Base-by-base conservation (phyloP, 2,797 vertebrate genomes). In the Anableps anableps region DNA sequence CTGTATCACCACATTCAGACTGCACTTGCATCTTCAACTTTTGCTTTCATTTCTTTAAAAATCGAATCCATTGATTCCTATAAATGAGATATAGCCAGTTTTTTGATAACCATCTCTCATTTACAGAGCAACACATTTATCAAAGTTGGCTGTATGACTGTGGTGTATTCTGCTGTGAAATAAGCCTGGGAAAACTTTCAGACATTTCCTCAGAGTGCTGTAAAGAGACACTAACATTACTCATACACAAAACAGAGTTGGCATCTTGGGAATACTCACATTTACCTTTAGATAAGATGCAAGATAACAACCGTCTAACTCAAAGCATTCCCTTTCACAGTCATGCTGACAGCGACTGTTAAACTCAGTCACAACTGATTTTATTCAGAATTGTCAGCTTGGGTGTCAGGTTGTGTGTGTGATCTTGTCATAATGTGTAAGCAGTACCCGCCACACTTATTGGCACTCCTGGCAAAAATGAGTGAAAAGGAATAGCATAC, bases 1-100 rank as follows among this genome's bases (percentile, higher is more conserved):
- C 90, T 70, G 58, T 83, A 68, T 81, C 50, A n/a, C 62, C 79
- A 72, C 72, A 45, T 78, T 88, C 89, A 83, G 81, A 85, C 82
- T 76, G 80, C 83, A 16, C 48, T 75, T 19, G 29, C 19, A 62
- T 78, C 79, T 81, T 76, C 84, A 83, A 64, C 83, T 60, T 31
- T 68, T 74, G 34, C 23, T 60, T 76, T 71, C 43, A 80, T 80
- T 26, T 60, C 41, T 76, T 23, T 50, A 43, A 60, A 34, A 21
- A 66, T 38, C 64, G 0, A 38, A 71, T 17, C 36, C 9, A 72
- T 55, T 64, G 36, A 60, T 77, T 31, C 53, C 36, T 58, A 3
- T 51, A 31, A 1, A 14, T 73, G 8, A 86, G 48, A 17, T 51
- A 31, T 60, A 60, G 71, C 62, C 48, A 75, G 51, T 7, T 70